Evolutionary conservation across 2,888 invertebrate genomes (phyloP).

Genomic region (Camponotus fellah): DNA sequence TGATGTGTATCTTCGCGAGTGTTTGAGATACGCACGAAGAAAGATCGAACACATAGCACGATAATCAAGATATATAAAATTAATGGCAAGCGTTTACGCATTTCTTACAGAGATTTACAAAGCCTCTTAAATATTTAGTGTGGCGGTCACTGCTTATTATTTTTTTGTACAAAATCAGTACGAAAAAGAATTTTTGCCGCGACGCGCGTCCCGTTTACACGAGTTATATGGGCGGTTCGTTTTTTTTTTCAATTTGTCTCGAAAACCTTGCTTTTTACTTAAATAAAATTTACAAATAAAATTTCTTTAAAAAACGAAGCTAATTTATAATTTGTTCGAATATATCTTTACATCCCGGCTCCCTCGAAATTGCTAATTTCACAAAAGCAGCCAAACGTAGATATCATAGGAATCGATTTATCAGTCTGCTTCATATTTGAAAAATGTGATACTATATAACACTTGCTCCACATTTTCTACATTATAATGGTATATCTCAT

Average conservation of each 20-base stretch:
- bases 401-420: conserved; percentile 46
- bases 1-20: conserved; percentile 61
- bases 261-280: conserved; percentile 5
- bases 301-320: conserved; percentile 8
- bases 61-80: conserved; percentile 73
- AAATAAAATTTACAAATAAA: conserved; percentile 22
- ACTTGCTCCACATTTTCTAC: conserved; percentile 27
- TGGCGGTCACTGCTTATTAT: conserved; percentile 44
- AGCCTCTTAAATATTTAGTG: conserved; percentile 52
- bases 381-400: conserved; percentile 31
- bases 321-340: conserved; percentile 22
- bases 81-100: conserved; percentile 64
- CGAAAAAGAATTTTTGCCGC: conserved; percentile 47
- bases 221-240: conserved; percentile 47
- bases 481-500: conserved; percentile 15
- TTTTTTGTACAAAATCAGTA: conserved; percentile 52
- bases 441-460: conserved; percentile 29
- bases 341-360: conserved; percentile 7
- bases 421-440: conserved; percentile 51
- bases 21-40: conserved; percentile 60
- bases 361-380: conserved; percentile 26
- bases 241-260: conserved; percentile 32
- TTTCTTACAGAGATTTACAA: conserved; percentile 53
- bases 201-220: conserved; percentile 32
- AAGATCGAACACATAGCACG: conserved; percentile 75